These are phyloP conservation scores for Lichenostomus cassidix DNA, from an alignment of 2,113 vertebrate species.

Conservation along the genomic window DNA sequence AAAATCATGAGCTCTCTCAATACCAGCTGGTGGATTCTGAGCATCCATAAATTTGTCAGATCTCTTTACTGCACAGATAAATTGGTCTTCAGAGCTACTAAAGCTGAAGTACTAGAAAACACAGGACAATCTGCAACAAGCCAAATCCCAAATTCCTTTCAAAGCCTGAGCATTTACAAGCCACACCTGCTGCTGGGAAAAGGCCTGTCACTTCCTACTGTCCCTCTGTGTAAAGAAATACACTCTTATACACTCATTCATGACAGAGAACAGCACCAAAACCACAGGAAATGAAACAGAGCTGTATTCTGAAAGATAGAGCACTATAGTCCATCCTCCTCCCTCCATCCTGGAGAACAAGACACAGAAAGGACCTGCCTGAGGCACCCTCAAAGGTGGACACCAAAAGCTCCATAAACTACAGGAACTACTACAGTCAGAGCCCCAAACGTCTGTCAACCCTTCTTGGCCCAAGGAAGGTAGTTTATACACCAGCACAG, in stretches of 20 bases:
- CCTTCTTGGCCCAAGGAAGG: not conserved
- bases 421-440: not conserved
- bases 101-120: slow-evolving; percentile 36
- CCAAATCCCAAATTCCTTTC: not conserved
- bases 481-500: not conserved
- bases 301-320: not conserved
- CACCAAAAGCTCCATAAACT: not conserved
- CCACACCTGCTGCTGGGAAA: slow-evolving; percentile 10
- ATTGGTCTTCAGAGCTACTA: slow-evolving; percentile 35
- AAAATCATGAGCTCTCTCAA: not conserved
- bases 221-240: not conserved
- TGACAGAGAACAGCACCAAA: not conserved
- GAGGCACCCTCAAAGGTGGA: not conserved
- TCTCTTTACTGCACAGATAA: slow-evolving; percentile 8
- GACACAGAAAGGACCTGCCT: not conserved
- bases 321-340: not conserved
- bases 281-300: not conserved
- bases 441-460: not conserved
- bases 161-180: not conserved
- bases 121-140: not conserved
- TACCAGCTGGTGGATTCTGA: slow-evolving; percentile 38
- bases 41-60: slow-evolving; percentile 15
- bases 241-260: not conserved
- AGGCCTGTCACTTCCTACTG: not conserved
- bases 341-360: not conserved